Conservation (phyloP, 53 echinoderm and acorn worm genomes). For the Patiria pectinifera region DNA sequence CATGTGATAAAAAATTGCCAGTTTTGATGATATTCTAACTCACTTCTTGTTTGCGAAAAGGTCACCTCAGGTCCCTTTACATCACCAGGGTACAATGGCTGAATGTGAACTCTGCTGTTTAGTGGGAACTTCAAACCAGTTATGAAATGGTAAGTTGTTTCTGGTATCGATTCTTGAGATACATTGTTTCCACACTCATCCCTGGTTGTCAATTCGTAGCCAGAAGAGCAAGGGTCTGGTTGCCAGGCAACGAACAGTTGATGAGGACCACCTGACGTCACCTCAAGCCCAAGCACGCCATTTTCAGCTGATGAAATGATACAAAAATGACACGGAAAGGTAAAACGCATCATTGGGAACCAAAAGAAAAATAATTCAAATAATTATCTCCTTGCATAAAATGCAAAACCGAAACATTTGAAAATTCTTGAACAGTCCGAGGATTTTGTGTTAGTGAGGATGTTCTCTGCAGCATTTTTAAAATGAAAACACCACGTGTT, state of each 20-base stretch:
- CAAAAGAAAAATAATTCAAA: too few species aligned
- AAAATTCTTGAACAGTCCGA: too few species aligned
- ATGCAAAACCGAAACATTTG: too few species aligned
- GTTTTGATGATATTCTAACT: not conserved
- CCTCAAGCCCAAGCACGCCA: not conserved
- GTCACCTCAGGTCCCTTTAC: not conserved
- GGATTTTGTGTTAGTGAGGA: too few species aligned
- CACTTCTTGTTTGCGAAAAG: not conserved
- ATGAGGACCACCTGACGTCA: not conserved
- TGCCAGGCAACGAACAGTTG: conserved; percentile 1
- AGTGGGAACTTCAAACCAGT: not conserved
- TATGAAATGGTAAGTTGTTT: not conserved
- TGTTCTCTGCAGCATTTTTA: too few species aligned
- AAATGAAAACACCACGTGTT: too few species aligned
- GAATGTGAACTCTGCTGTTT: not conserved
- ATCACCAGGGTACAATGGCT: not conserved
- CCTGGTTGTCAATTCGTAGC: conserved; percentile 20
- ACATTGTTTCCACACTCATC: not conserved
- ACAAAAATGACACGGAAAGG: too few species aligned
- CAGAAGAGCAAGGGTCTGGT: not conserved
- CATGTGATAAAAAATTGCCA: not conserved
- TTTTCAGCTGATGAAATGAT: not conserved
- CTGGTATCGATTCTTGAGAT: not conserved
- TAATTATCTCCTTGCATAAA: too few species aligned
- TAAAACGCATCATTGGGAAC: too few species aligned